Base-by-base conservation (phyloP, 1,140 invertebrate species). In the Pseudomyrmex flavicornis region DNA sequence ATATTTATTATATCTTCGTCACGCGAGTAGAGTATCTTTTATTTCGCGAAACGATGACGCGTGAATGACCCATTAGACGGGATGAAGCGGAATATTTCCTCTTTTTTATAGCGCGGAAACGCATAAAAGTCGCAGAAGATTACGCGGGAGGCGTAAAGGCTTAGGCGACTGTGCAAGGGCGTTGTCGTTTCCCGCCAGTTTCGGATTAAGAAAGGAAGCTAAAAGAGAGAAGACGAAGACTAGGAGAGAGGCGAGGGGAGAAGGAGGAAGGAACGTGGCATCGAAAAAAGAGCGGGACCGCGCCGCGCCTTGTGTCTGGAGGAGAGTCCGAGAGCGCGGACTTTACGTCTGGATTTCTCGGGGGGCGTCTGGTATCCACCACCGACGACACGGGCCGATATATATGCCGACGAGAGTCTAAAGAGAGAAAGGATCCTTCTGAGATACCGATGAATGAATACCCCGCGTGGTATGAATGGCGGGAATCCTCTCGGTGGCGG, bases 401-500 rank as follows among this genome's bases (percentile, higher is more conserved):
- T 35, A 76, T 26, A 77, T 17, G 17, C 54, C 52, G 48, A 61
- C 70, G 48, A 22, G n/a, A 62, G 62, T 70, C 76, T 50, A 61
- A 80, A 48, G 76, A 48, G 66, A 80, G 66, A 79, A 77, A 79
- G 35, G 68, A 70, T n/a, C 62, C 46, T 15, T 13, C 7, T 48
- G 58, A 63, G 10, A 50, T 10, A 26, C 15, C 22, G n/a, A 52
- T 63, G 22, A 52, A 75, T 75, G 73, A 75, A 63, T 17, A 17
- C 46, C 44, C 20, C 35, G 59, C 35, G 35, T 35, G 26, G 22
- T 46, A 65, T 75, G 73, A 75, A 75, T 75, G 77, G 77, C 59
- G 77, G 35, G 35, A 35, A 35, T 35, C 5, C 77, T 35, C 26
- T 59, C 13, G 54, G 66, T 50, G 26, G 44, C 13, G 54, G 12